Base-by-base conservation (phyloP, 2,113 vertebrate genomes). In the Tringa solitaria region DNA sequence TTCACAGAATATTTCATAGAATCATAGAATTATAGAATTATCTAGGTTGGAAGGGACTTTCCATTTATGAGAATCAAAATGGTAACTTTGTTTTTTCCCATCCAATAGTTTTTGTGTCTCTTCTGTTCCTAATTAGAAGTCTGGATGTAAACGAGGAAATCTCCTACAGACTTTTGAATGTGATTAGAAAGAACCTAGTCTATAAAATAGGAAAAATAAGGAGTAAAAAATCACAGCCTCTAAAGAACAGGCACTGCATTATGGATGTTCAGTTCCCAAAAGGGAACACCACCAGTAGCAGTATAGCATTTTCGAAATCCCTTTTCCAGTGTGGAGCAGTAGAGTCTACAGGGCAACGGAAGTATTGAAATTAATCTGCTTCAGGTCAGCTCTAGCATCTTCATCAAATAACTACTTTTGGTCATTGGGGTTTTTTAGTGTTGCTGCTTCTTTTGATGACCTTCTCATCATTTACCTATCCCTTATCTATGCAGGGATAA, bases 41-140 rank as follows among this genome's bases (percentile, higher is more conserved):
- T 30, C 17, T 30, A 30, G 53, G 27, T 54, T 54, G 53, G 28
- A 54, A 54, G 28, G 53, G 53, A 54, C 28, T 10, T 54, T 54
- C 30, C 28, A 30, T 54, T 91, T 95, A 90, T 90, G 84, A 97
- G 92, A 88, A 83, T 87, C 37, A 48, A 90, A 98, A 95, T 43
- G n/a, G 72, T 91, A 79, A 91, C 93, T 97, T 86, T 96, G 51
- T 76, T 97, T 95, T 97, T 96, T 93, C 72, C 59, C 35, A 94
- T 90, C 48, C 74, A 92, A 61, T 96, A 45, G 23, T 93, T 97
- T 97, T 87, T 82, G 59, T 9, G 28, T 88, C 41, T 89, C 85
- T 94, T 89, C 74, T 64, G 13, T 32, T 90, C 87, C 87, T 93
- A 90, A 95, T 95, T 95, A 94, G 74, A 87, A 95, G 77, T 76